A percentile compares a stretch with the other conserved stretches of the same genome.
phyloP scores from a whole-genome alignment of 2,797 vertebrate genomes.

The Lophius americanus region DNA sequence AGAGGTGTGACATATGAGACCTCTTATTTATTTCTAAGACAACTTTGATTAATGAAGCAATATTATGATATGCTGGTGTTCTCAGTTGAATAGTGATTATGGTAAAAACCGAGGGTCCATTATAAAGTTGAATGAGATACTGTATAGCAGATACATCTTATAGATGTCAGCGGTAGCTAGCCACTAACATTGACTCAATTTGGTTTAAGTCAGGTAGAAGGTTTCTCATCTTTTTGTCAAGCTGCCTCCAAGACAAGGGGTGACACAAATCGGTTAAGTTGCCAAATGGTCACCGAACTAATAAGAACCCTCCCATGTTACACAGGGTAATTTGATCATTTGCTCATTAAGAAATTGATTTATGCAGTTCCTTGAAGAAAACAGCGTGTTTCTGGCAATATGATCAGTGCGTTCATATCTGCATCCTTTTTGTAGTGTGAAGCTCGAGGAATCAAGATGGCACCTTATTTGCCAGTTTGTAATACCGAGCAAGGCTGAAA shows the following conservation, averaged over 20 bases:
- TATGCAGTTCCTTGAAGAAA: conserved; percentile 11
- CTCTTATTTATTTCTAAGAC: too few relatives aligned
- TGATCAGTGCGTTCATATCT: conserved; percentile 1
- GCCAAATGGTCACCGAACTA: neutral
- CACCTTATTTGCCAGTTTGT: neutral
- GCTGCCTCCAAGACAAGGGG: neutral
- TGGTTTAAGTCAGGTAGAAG: neutral
- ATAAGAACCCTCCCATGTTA: conserved; percentile 5
- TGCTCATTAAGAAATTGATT: conserved; percentile 28
- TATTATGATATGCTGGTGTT: too few relatives aligned
- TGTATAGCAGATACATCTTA: too few relatives aligned
- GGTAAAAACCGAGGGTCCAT: neutral
- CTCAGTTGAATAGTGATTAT: too few relatives aligned
- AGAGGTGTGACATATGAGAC: too few relatives aligned
- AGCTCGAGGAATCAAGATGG: neutral
- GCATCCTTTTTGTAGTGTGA: neutral
- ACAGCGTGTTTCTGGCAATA: conserved; percentile 3
- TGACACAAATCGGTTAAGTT: conserved; percentile 13
- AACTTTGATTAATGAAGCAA: too few relatives aligned
- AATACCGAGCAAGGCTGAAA: neutral
- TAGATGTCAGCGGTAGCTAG: neutral
- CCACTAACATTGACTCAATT: neutral
- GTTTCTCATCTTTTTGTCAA: neutral
- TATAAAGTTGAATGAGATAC: too few relatives aligned
- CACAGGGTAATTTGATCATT: conserved; percentile 27